phyloP scores from a whole-genome alignment of 2,797 vertebrate genomes.

The Morus bassanus region DNA sequence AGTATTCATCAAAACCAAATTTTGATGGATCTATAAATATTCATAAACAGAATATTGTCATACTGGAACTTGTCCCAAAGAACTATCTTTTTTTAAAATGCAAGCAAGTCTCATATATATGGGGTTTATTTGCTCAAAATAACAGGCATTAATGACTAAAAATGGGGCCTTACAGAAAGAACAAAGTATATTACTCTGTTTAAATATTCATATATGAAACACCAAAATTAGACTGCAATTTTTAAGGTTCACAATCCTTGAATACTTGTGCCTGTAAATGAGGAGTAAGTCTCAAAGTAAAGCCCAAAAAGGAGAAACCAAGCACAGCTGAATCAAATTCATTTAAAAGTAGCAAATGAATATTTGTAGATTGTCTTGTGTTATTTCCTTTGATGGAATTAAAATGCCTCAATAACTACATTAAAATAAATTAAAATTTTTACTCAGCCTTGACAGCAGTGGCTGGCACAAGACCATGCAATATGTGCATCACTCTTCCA shows the following conservation, averaged over 20 bases:
- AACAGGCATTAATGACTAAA: slow-evolving; percentile 29
- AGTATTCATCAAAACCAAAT: background rate
- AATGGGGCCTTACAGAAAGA: background rate
- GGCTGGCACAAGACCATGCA: background rate
- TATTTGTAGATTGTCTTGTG: background rate
- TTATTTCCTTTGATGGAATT: background rate
- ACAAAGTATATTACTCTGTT: background rate
- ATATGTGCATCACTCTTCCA: background rate
- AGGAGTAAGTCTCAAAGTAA: background rate
- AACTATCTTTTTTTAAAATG: background rate
- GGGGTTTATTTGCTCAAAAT: slow-evolving; percentile 3
- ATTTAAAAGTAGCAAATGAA: background rate
- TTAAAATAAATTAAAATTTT: slow-evolving; percentile 30
- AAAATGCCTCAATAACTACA: background rate
- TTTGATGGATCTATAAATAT: slow-evolving; percentile 37
- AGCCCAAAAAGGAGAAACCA: background rate
- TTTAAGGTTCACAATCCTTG: background rate
- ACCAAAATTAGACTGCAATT: background rate
- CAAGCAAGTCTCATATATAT: background rate
- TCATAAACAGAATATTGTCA: slow-evolving; percentile 8
- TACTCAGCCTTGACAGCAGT: background rate
- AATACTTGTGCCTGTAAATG: background rate
- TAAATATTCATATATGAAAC: background rate
- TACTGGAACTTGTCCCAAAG: slow-evolving; percentile 4
- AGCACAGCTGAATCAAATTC: background rate